A percentile compares a stretch with the other conserved stretches of the same genome.
These are phyloP conservation scores for Crepidodera aurea DNA, from an alignment of 2,888 invertebrate species.

Conservation along the genomic window DNA sequence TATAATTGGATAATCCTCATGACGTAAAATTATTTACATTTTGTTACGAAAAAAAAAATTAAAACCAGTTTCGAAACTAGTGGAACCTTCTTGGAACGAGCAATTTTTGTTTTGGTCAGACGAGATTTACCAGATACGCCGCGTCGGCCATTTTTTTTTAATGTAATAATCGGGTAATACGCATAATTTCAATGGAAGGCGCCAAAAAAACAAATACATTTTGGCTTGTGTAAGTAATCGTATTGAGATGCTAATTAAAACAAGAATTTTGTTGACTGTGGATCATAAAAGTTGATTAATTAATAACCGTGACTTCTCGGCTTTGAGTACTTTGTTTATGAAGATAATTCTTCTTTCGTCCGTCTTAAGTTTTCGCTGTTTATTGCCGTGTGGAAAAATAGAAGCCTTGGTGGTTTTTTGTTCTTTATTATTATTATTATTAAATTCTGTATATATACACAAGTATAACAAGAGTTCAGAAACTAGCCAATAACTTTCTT, in stretches of 20 bases:
- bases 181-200: slow-evolving; percentile 10
- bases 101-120: slow-evolving; percentile 11
- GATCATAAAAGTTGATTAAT: too few species aligned
- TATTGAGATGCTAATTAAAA: background rate
- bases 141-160: background rate
- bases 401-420: too few species aligned
- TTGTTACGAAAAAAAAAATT: slow-evolving; percentile 16
- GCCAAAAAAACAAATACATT: background rate
- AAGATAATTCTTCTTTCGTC: too few species aligned
- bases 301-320: too few species aligned
- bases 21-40: slow-evolving; percentile 28
- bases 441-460: too few species aligned
- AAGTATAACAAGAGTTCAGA: too few species aligned
- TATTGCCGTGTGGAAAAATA: too few species aligned
- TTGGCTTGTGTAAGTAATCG: background rate
- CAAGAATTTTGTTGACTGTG: too few species aligned
- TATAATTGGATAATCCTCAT: slow-evolving; percentile 7
- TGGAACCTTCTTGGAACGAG: slow-evolving; percentile 13
- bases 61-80: slow-evolving; percentile 14
- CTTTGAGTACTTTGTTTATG: too few species aligned
- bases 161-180: background rate
- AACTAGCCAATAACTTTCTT: too few species aligned
- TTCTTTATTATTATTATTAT: too few species aligned
- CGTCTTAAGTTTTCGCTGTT: too few species aligned
- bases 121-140: background rate